A percentile compares a stretch with the other conserved stretches of the same genome.
These are phyloP conservation scores for Caenorhabditis becei DNA, from an alignment of 2,888 invertebrate species.

Conservation along the genomic window DNA sequence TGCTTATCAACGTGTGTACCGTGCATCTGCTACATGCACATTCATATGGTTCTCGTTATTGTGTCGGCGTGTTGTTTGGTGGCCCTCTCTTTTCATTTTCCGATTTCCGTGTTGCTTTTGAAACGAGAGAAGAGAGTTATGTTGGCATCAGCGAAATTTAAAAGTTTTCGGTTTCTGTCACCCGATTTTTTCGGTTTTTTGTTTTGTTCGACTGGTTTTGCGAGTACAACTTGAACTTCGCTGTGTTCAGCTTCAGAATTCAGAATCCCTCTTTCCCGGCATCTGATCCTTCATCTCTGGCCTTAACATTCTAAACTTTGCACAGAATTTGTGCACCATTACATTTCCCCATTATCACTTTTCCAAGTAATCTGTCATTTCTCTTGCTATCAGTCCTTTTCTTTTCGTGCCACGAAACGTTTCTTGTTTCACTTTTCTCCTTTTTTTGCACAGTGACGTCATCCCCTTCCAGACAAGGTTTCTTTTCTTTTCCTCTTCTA, in stretches of 20 bases:
- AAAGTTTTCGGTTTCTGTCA: too few relatives aligned
- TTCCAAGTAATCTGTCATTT: slow-evolving; percentile 15
- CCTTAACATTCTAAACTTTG: neutral
- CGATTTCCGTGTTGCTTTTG: slow-evolving; percentile 1
- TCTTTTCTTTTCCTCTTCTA: neutral
- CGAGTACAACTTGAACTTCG: too few relatives aligned
- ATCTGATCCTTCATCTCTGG: too few relatives aligned
- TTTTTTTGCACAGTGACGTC: neutral
- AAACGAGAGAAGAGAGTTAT: too few relatives aligned
- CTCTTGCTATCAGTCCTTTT: neutral
- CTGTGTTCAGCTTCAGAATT: too few relatives aligned
- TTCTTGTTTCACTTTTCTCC: neutral
- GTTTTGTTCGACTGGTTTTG: too few relatives aligned
- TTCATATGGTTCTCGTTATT: slow-evolving; percentile 48
- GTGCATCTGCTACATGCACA: slow-evolving; percentile 13
- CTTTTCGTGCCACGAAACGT: neutral
- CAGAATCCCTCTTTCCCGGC: too few relatives aligned
- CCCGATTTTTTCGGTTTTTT: too few relatives aligned
- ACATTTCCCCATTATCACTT: slow-evolving; percentile 11
- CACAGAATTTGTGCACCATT: neutral
- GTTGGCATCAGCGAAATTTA: too few relatives aligned
- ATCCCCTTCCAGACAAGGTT: neutral
- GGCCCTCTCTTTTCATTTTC: neutral
- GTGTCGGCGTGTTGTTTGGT: neutral
- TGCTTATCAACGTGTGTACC: slow-evolving; percentile 27